Evolutionary conservation across 2,113 vertebrate genomes (phyloP).

Genomic region (Gymnogyps californianus): DNA sequence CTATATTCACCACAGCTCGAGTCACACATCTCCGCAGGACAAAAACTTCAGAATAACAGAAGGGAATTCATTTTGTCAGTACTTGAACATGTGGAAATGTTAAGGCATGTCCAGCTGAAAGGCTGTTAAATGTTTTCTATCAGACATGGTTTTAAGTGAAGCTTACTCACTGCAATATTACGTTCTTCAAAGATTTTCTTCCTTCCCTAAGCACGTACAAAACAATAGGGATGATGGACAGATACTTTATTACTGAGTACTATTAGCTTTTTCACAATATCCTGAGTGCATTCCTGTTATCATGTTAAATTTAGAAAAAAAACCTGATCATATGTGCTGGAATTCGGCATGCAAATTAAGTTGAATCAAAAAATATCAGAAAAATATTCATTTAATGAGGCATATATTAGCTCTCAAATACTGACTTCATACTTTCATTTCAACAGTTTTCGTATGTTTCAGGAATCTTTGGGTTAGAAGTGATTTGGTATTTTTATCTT

Average conservation of each 20-base stretch:
- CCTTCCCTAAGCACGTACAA: not conserved
- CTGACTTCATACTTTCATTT: constrained; percentile 2
- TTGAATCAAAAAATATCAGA: not conserved
- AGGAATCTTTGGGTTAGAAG: not conserved
- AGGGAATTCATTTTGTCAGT: not conserved
- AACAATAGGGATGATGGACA: not conserved
- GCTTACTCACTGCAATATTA: not conserved
- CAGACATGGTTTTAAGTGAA: not conserved
- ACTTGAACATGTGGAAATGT: not conserved
- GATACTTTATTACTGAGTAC: not conserved
- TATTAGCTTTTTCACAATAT: not conserved
- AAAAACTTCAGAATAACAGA: not conserved
- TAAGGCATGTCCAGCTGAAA: not conserved
- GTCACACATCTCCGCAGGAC: not conserved
- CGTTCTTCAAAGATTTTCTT: not conserved
- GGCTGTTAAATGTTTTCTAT: not conserved
- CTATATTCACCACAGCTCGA: not conserved
- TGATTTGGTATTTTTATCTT: constrained; percentile 2
- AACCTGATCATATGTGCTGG: fast-evolving
- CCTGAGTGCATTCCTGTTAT: not conserved
- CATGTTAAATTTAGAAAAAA: not conserved
- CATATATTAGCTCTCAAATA: not conserved
- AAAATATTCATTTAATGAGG: constrained; percentile 1
- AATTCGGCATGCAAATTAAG: constrained; percentile 1
- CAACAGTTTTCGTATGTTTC: not conserved